Percentiles rank a stretch among this genome's conserved stretches.
Evolutionary conservation across 2,888 invertebrate genomes (phyloP).

Genomic region (Pantelozetes paolii): DNA sequence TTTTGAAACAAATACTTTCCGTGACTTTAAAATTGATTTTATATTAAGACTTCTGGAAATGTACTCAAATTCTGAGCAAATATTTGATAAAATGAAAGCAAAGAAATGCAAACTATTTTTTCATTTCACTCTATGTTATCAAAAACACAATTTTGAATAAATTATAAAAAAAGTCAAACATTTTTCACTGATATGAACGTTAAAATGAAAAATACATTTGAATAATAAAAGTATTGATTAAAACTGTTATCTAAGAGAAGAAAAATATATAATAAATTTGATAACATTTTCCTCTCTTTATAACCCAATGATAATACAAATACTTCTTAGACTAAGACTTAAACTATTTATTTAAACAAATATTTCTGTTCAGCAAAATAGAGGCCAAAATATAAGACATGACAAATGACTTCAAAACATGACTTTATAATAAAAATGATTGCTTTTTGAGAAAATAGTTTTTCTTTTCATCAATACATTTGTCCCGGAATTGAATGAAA

Average conservation of each 20-base stretch:
- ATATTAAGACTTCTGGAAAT: not conserved
- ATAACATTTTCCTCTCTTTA: too few species aligned
- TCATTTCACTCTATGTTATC: not conserved
- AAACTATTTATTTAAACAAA: not conserved
- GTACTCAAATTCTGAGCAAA: not conserved
- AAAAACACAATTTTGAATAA: not conserved
- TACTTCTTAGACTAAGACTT: too few species aligned
- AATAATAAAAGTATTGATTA: conserved; percentile 10
- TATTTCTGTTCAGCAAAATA: conserved; percentile 6
- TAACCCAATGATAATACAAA: not conserved
- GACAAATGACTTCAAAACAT: conserved; percentile 33
- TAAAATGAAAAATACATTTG: not conserved
- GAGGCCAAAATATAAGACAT: conserved; percentile 26
- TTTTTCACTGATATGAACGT: too few species aligned
- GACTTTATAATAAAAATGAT: conserved; percentile 17
- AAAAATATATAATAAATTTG: not conserved
- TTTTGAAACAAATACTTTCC: not conserved
- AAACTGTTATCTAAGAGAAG: not conserved
- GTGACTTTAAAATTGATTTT: not conserved
- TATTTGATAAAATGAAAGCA: not conserved
- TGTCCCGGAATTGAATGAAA: not conserved
- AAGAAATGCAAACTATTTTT: not conserved
- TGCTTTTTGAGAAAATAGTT: not conserved
- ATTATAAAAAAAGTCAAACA: too few species aligned
- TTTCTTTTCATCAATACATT: not conserved